Base-by-base conservation (phyloP, 2,888 invertebrate species). In the Dorcus hopei region DNA sequence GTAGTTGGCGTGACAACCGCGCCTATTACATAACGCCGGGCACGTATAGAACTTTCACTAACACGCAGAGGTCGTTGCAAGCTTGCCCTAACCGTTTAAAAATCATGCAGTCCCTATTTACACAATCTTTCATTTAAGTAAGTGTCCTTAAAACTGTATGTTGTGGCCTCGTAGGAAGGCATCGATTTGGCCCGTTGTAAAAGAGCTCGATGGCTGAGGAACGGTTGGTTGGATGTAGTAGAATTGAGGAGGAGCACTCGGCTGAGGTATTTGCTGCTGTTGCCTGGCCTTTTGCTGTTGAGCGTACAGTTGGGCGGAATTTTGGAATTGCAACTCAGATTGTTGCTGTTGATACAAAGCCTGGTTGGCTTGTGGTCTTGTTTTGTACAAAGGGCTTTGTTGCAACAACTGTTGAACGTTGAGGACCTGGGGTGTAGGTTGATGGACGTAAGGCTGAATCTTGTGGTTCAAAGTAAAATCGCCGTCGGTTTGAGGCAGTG, bases 141-240 rank as follows among this genome's bases (percentile, higher is more conserved):
- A 33, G 6, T 33, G 26, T 33, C 26, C 26, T 45, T 45, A 45
- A 11, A 45, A 45, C 74, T 85, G 84, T 70, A 87, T 84, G 73
- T 85, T 85, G 74, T 86, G 86, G 57, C 88, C 89, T 76, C 90
- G 83, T 61, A 92, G 83, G 80, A 91, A 92, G 57, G 90, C 88
- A 74, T 91, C 91, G 70, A 92, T 90, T 74, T 90, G 91, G 5
- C 90, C 89, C 41, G 84, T 81, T 45, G 87, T 85, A 58, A 86
- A 80, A 1, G 75, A 80, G 16, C 66, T 64, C 16, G 61, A 66
- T 3, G 66, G 64, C 61, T 73, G 67, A 45, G 57, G 64, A 5
- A 68, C 68, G 39, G 68, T 65, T 5, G 84, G 85, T 38, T 85
- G 83, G 38, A 85, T 80, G 74, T 84, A 87, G 75, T 86, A 86